Evolutionary conservation across 2,113 vertebrate genomes (phyloP), one percentile per base, ranked within the genome.

Genomic region (Dunckerocampus dactyliophorus): DNA sequence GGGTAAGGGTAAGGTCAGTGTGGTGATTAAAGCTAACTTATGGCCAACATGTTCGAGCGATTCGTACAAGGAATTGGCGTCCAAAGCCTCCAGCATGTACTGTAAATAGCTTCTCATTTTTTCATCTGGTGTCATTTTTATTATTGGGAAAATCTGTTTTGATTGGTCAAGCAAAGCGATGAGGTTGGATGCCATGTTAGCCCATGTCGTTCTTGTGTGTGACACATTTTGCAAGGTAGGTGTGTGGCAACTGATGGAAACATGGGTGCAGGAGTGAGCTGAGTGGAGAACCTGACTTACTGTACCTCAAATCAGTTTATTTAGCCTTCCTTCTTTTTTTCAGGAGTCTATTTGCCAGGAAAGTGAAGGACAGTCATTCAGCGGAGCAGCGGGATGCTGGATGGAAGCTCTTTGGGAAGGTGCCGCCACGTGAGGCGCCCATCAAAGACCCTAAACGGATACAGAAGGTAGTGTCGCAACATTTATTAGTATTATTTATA

Each of bases 361-460:
- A 88, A 78, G 81, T 75, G 58, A 95, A 91, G 85, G 93, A 88
- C 75, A 72, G 85, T 74, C 87, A 79, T 78, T 77, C 87, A 47
- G 87, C 85, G 70, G 92, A 90, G 62, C 92, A 88, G 57, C 89
- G 67, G 72, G 93, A 95, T 77, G 85, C 89, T 45, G 92, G 93
- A 37, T 97, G 93, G 95, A 98, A 92, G 74, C 89, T 98, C 46
- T 98, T 98, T 86, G 94, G 94, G 54, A 96, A 90, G 88, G 88
- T 89, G 19, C 89, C 93, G 11, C 87, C 77, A 3, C 83, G 89
- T 62, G 93, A 97, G 67, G 88, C 75, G 60, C 85, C 88, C 28
- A 66, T 82, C 53, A 95, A 87, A 83, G 91, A 95, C 46, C 77
- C 91, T 0, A 89, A 88, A 84, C 93, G 79, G 83, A 86, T 83